A percentile compares a stretch with the other conserved stretches of the same genome.
These are phyloP conservation scores for Parnassius glacialis DNA, from an alignment of 2,888 invertebrate genomes.

Conservation along the genomic window DNA sequence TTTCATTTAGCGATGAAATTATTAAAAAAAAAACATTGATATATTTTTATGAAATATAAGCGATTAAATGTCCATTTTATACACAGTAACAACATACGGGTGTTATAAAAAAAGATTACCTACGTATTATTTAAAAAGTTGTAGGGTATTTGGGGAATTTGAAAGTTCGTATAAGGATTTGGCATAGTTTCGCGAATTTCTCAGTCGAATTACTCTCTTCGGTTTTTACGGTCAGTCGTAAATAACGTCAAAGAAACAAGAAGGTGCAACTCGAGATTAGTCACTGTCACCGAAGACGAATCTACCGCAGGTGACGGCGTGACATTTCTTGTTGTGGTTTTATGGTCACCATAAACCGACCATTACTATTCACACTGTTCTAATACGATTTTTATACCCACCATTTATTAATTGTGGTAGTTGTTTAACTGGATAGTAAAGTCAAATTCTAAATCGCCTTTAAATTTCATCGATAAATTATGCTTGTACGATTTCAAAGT, in stretches of 20 bases:
- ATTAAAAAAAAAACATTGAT: too few species aligned
- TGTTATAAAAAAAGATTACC: too few species aligned
- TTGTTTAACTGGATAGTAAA: slow-evolving; percentile 55
- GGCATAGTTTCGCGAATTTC: slow-evolving; percentile 7
- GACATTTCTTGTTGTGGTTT: slow-evolving; percentile 62
- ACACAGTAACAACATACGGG: too few species aligned
- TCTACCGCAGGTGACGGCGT: slow-evolving; percentile 47
- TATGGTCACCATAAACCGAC: slow-evolving; percentile 60
- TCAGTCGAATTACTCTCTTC: not conserved
- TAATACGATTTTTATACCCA: slow-evolving; percentile 66
- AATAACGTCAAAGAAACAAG: slow-evolving; percentile 8
- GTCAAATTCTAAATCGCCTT: slow-evolving; percentile 55
- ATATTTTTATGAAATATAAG: too few species aligned
- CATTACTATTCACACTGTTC: slow-evolving; percentile 67
- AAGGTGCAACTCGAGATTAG: slow-evolving; percentile 42
- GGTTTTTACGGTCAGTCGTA: slow-evolving; percentile 10
- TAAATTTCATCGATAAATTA: slow-evolving; percentile 45
- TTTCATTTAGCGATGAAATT: too few species aligned
- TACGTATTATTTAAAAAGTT: not conserved
- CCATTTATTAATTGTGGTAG: slow-evolving; percentile 64
- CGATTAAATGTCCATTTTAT: too few species aligned
- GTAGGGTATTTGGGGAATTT: slow-evolving; percentile 1
- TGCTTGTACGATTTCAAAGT: slow-evolving; percentile 29
- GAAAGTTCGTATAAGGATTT: not conserved
- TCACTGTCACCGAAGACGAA: slow-evolving; percentile 40